Evolutionary conservation across 2,888 invertebrate genomes (phyloP), one percentile per base, ranked within the genome.

Genomic region (Merodon equestris): DNA sequence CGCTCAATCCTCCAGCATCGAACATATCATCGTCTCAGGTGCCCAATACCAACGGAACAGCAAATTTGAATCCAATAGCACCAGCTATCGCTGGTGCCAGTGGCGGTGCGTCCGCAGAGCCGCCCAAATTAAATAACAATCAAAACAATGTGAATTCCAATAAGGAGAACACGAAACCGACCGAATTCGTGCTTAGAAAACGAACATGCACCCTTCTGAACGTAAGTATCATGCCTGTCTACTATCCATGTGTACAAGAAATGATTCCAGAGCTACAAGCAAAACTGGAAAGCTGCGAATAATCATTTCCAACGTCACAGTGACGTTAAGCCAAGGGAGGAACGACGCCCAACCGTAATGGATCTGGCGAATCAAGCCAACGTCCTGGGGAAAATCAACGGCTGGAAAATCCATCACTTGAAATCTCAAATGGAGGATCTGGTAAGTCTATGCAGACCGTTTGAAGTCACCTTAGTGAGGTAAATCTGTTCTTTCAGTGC

Each of bases 391-490:
- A 96, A 95, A 89, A 93, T 96, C 14, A 95, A 96, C 83, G 98
- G 98, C 0, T 98, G 98, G 98, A 98, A 97, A 90, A 92, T 98
- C 74, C 94, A 95, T 90, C 97, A 97, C 87, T 91, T 98, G 83
- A 95, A 95, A 42, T 94, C 96, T 47, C 97, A 97, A 90, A 95
- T 98, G 93, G 96, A 97, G 85, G 96, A 97, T 88, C 90, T 97
- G 91, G 97, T 96, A 90, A 67, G 83, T 81, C 27, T n/a, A n/a
- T n/a, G n/a, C n/a, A n/a, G n/a, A n/a, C n/a, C n/a, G n/a, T n/a
- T n/a, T n/a, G n/a, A n/a, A n/a, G n/a, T n/a, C n/a, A n/a, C n/a
- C n/a, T n/a, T n/a, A n/a, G n/a, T n/a, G n/a, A n/a, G n/a, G n/a
- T n/a, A n/a, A n/a, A n/a, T n/a, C n/a, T n/a, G n/a, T n/a, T n/a